phyloP scores from a whole-genome alignment of 2,113 vertebrate species.

The Chloropsis cyanopogon region DNA sequence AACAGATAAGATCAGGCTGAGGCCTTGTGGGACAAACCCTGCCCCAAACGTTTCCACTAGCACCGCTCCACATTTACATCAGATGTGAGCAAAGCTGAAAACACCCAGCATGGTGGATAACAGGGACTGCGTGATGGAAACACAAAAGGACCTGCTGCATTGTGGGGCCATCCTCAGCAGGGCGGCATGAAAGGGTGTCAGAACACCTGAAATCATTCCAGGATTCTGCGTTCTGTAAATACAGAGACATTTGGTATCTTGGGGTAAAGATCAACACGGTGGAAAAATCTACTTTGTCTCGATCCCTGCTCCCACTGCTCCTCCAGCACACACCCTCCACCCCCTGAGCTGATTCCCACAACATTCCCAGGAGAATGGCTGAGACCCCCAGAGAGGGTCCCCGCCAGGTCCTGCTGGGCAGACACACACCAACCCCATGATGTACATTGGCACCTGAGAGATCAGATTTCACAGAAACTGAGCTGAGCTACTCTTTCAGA shows the following conservation, averaged over 20 bases:
- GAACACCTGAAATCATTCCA: neutral
- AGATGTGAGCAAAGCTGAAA: neutral
- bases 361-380: fast-evolving
- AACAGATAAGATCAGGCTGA: neutral
- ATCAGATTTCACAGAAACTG: neutral
- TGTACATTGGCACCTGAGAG: neutral
- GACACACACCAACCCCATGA: fast-evolving
- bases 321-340: neutral
- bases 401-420: fast-evolving
- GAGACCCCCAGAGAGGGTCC: fast-evolving
- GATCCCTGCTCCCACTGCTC: neutral
- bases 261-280: fast-evolving
- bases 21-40: neutral
- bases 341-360: neutral
- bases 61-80: neutral
- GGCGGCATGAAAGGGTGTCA: fast-evolving
- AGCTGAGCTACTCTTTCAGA: neutral
- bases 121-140: neutral
- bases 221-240: neutral
- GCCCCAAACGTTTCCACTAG: neutral
- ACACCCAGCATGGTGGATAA: neutral
- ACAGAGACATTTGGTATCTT: fast-evolving
- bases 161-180: neutral
- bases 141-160: neutral
- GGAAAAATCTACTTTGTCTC: neutral